Conservation (phyloP, 1,140 invertebrate species). For the Cepaea nemoralis region DNA sequence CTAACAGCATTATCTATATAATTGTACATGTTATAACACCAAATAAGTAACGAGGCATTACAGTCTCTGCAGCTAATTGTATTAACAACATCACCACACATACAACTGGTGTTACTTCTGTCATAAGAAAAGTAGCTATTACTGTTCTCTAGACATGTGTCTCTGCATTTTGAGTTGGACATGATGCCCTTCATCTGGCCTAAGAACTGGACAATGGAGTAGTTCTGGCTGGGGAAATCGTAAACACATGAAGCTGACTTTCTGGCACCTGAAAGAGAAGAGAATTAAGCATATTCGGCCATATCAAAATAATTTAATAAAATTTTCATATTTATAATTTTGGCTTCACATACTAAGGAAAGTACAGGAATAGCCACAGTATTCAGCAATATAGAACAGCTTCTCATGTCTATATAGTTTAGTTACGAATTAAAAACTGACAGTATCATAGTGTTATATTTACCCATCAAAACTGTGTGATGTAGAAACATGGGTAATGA, state of each 20-base stretch:
- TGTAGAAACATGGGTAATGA: too few species aligned
- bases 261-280: neutral
- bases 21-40: neutral
- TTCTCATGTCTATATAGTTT: too few species aligned
- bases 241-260: constrained; percentile 34
- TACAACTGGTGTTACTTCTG: constrained; percentile 12
- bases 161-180: constrained; percentile 14
- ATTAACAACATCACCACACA: constrained; percentile 19
- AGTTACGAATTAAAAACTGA: too few species aligned
- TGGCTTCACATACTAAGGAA: too few species aligned
- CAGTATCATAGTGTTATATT: too few species aligned
- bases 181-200: neutral
- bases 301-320: too few species aligned
- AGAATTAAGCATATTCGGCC: too few species aligned
- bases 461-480: too few species aligned
- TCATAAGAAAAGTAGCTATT: constrained; percentile 24
- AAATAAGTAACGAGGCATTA: neutral
- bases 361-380: too few species aligned
- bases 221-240: constrained; percentile 7
- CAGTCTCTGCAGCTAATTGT: constrained; percentile 7
- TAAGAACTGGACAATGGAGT: constrained; percentile 15
- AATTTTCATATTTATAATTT: too few species aligned
- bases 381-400: too few species aligned
- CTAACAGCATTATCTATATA: constrained; percentile 14
- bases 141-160: constrained; percentile 2